Conservation (phyloP, 2,113 vertebrate species). For the Empidonax alnorum region DNA sequence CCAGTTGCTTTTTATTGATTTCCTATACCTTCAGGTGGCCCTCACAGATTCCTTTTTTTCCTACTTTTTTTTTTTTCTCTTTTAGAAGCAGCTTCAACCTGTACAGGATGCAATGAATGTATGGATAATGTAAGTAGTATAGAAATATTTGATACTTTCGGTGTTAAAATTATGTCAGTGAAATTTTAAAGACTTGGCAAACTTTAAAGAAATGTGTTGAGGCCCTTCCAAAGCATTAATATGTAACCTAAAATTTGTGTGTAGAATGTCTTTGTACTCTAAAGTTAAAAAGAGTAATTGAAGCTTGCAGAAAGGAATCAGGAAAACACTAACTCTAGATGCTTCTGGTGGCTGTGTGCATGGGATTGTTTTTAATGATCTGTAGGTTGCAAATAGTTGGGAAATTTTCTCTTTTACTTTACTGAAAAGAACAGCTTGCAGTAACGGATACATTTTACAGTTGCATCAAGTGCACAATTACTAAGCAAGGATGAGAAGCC, state of each 20-base stretch:
- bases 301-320: not conserved
- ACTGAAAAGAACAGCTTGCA: conserved; percentile 21
- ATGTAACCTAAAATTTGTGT: not conserved
- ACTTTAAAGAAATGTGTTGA: not conserved
- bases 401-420: not conserved
- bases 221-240: not conserved
- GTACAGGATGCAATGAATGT: not conserved
- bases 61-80: too few relatives aligned
- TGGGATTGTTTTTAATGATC: conserved; percentile 12
- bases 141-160: not conserved
- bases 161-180: not conserved
- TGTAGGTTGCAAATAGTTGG: conserved; percentile 7
- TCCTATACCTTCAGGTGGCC: not conserved
- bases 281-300: conserved; percentile 9
- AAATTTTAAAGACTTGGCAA: not conserved
- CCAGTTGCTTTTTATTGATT: not conserved
- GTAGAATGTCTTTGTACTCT: not conserved
- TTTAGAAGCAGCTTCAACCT: not conserved
- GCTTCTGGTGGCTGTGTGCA: not conserved
- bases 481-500: not conserved
- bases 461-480: not conserved
- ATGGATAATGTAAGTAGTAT: not conserved
- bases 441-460: not conserved
- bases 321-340: not conserved
- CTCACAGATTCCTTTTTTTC: not conserved